Conservation (phyloP, 2,888 invertebrate genomes). For the Boloria euphrosyne region DNA sequence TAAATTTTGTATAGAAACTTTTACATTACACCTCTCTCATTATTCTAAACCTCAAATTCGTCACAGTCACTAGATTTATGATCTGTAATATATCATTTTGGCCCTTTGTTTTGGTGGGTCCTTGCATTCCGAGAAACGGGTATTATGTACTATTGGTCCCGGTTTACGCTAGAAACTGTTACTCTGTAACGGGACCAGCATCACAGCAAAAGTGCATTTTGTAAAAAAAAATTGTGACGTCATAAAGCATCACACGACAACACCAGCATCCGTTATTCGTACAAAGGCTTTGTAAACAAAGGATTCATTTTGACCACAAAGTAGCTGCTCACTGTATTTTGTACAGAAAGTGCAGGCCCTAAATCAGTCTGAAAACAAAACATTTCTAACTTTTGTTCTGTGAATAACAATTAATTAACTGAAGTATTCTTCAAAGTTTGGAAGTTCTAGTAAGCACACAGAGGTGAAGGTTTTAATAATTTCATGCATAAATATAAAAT, state of each 20-base stretch:
- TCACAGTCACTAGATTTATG: conserved; percentile 65
- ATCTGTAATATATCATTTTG: conserved; percentile 65
- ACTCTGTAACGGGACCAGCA: conserved; percentile 62
- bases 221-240: conserved; percentile 71
- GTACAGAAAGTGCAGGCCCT: conserved; percentile 51
- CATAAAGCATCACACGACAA: conserved; percentile 61
- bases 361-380: conserved; percentile 56
- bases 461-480: too few species aligned
- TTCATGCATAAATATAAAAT: too few species aligned
- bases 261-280: conserved; percentile 62
- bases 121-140: conserved; percentile 68
- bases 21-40: conserved; percentile 51
- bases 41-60: conserved; percentile 76
- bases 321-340: conserved; percentile 65
- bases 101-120: conserved; percentile 65
- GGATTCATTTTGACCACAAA: conserved; percentile 65
- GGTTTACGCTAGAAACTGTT: conserved; percentile 79
- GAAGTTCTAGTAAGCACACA: too few species aligned
- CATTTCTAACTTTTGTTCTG: conserved; percentile 33
- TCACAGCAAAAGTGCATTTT: conserved; percentile 76
- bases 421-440: background rate
- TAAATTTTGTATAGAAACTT: conserved; percentile 51
- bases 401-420: background rate
- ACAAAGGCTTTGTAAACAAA: conserved; percentile 68
- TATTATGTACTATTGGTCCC: conserved; percentile 65